A percentile compares a stretch with the other conserved stretches of the same genome.
These are phyloP conservation scores for Melanotaenia nigrans DNA, from an alignment of 2,797 vertebrate species.

Conservation along the genomic window DNA sequence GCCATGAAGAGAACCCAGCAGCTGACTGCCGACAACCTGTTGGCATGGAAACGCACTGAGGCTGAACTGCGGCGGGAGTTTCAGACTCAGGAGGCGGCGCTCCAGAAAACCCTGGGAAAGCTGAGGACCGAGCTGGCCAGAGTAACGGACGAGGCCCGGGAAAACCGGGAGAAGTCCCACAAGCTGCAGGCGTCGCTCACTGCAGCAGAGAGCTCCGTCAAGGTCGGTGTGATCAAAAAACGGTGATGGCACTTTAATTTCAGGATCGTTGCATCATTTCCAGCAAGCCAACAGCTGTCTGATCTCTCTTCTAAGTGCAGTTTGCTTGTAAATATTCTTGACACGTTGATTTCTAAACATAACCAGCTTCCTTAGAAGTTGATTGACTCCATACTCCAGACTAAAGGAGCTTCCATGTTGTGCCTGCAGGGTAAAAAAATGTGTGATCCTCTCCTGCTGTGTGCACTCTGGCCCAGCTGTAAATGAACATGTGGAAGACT, in stretches of 20 bases:
- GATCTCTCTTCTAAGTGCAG: not conserved
- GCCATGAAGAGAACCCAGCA: conserved; percentile 96
- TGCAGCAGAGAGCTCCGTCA: conserved; percentile 85
- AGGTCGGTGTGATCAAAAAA: conserved; percentile 79
- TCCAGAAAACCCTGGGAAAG: conserved; percentile 93
- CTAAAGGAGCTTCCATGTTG: not conserved
- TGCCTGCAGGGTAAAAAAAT: not conserved
- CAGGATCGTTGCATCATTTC: not conserved
- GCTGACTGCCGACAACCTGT: conserved; percentile 93
- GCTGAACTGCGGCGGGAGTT: conserved; percentile 93
- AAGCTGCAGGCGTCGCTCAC: conserved; percentile 90
- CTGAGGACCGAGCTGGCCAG: conserved; percentile 91
- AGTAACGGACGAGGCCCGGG: conserved; percentile 91
- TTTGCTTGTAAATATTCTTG: not conserved
- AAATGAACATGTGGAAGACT: too few relatives aligned
- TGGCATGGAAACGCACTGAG: conserved; percentile 96
- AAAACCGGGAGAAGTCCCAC: conserved; percentile 90
- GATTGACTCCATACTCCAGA: not conserved
- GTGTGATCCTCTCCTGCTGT: too few relatives aligned
- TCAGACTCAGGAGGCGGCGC: conserved; percentile 92
- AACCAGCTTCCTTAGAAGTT: not conserved
- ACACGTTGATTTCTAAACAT: not conserved
- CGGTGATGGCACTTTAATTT: too few relatives aligned
- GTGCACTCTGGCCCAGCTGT: too few relatives aligned
- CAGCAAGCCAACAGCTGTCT: not conserved